Percentiles rank a stretch among this genome's conserved stretches.
Conservation (phyloP, 2,113 vertebrate genomes). For the Pseudorhombus dupliciocellatus region DNA sequence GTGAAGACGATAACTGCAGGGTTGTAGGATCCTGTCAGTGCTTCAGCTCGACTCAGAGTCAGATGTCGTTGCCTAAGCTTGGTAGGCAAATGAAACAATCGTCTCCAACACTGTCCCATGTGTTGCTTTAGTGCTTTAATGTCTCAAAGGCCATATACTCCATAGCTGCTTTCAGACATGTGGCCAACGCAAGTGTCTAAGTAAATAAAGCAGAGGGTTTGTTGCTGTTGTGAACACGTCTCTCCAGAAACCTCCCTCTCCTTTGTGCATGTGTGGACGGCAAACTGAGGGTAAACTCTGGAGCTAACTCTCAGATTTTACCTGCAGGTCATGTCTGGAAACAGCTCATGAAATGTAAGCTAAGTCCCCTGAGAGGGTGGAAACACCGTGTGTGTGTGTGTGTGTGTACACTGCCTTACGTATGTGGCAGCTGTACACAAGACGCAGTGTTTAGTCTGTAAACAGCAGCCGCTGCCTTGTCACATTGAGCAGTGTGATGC, state of each 20-base stretch:
- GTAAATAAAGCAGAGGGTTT: no score
- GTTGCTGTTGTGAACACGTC: no score
- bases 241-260: no score
- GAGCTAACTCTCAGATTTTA: no score
- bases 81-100: background rate
- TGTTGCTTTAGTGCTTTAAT: background rate
- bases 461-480: constrained; percentile 51
- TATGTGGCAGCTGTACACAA: constrained; percentile 48
- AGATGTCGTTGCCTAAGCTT: background rate
- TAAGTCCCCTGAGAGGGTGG: constrained; percentile 1
- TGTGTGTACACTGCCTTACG: constrained; percentile 6
- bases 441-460: constrained; percentile 55
- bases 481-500: constrained; percentile 21
- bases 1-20: background rate
- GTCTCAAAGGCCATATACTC: background rate
- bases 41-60: background rate
- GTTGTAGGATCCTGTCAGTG: background rate
- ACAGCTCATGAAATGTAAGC: background rate
- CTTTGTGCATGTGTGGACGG: no score
- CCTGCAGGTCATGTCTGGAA: background rate
- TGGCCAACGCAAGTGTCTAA: no score
- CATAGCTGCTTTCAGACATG: no score
- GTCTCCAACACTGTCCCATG: background rate
- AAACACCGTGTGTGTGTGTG: constrained; percentile 26
- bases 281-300: no score